Base-by-base conservation (phyloP, 2,888 invertebrate genomes). In the Dynastes hyllus region DNA sequence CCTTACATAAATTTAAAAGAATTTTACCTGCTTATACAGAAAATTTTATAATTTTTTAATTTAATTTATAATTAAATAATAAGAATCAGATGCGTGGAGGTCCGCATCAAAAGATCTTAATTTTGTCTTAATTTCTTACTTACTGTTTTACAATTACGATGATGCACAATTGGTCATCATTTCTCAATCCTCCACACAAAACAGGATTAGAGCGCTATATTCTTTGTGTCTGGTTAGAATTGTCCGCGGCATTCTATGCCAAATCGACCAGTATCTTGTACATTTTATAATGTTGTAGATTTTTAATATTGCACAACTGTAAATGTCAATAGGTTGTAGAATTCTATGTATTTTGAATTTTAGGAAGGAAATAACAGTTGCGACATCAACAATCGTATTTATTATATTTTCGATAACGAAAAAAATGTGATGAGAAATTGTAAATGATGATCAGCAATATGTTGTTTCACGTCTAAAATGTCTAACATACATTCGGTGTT, bases 261-360 rank as follows among this genome's bases (percentile, higher is more conserved):
- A 75, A 78, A 77, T 77, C 86, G 87, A 88, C 87, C 87, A 88
- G 86, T 86, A 86, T 83, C 84, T 85, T 87, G 87, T 87, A 87
- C 85, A 87, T 87, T 87, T 87, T 87, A 86, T 87, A 87, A 86
- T 84, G 86, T 86, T 85, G 86, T 85, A 81, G 75, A 77, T 79
- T 79, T 81, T 78, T 77, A 81, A 79, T 73, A 78, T 70, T 78
- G 78, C 79, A 81, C 81, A 71, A 77, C 37, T 73, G 75, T 77
- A 79, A 67, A 78, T 76, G 78, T 71, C 76, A 80, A 70, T 67
- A 67, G 78, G 82, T 84, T 84, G 84, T 84, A 82, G 83, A 83
- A 79, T 79, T 77, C 76, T 73, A 70, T 78, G 73, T 78, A 80
- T 76, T 77, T 77, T 77, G 75, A 79, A 78, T 81, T 81, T 78